These are phyloP conservation scores for Harpegnathos saltator DNA, from an alignment of 1,140 invertebrate genomes.

Conservation along the genomic window DNA sequence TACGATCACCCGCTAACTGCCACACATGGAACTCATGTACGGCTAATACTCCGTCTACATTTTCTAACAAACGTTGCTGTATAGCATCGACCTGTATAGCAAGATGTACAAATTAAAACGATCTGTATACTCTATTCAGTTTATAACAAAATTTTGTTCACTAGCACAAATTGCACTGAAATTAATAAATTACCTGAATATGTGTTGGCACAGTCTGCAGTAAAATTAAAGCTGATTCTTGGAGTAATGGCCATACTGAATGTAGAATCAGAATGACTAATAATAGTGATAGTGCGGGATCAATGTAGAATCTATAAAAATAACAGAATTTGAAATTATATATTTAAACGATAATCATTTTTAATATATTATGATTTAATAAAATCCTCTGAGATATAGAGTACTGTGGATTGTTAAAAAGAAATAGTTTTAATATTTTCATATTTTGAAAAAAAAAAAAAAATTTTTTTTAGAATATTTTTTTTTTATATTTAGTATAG, in stretches of 20 bases:
- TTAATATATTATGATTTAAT: neutral
- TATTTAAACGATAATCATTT: neutral
- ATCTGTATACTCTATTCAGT: neutral
- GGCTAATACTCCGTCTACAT: conserved; percentile 95
- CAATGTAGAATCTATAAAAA: conserved; percentile 91
- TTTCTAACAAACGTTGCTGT: conserved; percentile 93
- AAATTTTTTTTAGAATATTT: neutral
- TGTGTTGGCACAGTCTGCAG: conserved; percentile 97
- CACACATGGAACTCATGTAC: conserved; percentile 98
- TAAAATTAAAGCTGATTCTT: conserved; percentile 95
- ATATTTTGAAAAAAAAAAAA: neutral
- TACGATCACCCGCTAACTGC: conserved; percentile 96
- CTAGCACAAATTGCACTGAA: neutral
- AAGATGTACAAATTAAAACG: conserved; percentile 11
- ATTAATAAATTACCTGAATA: conserved; percentile 89
- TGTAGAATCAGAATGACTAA: conserved; percentile 93
- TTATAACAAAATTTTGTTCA: conserved; percentile 29
- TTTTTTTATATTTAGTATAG: neutral
- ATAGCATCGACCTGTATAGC: conserved; percentile 93
- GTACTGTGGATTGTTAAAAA: conserved; percentile 7
- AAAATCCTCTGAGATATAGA: conserved; percentile 38
- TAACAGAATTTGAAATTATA: conserved; percentile 27
- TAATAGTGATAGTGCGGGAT: conserved; percentile 95
- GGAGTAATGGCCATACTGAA: conserved; percentile 94
- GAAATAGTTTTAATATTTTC: conserved; percentile 4